Percentiles rank a stretch among this genome's conserved stretches.
Evolutionary conservation across 2,797 vertebrate species (phyloP).

Genomic region (Astyanax mexicanus): DNA sequence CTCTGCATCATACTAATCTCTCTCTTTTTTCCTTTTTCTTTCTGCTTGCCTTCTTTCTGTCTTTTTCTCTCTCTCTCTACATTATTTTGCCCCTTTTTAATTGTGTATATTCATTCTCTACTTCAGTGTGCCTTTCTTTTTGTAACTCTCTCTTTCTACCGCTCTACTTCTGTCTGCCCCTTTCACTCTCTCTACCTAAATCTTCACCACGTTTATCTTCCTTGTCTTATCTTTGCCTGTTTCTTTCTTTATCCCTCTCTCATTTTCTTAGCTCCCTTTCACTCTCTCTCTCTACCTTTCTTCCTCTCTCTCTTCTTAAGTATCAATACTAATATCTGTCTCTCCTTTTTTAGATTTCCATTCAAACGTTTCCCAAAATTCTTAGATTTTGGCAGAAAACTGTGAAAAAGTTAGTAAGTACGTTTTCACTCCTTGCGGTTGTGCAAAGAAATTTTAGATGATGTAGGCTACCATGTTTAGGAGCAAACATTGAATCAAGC

Average conservation of each 20-base stretch:
- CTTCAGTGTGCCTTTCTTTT: not conserved
- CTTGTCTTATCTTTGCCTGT: not conserved
- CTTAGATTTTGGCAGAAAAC: too few relatives aligned
- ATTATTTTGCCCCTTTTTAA: too few relatives aligned
- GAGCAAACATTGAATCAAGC: too few relatives aligned
- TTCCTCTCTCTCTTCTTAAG: not conserved
- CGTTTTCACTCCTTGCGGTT: too few relatives aligned
- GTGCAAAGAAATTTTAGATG: too few relatives aligned
- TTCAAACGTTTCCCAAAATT: too few relatives aligned
- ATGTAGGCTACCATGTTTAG: too few relatives aligned
- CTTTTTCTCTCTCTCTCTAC: not conserved
- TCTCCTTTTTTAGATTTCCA: not conserved
- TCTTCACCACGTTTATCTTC: too few relatives aligned
- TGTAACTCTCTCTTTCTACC: not conserved
- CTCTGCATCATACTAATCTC: too few relatives aligned
- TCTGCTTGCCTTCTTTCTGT: not conserved
- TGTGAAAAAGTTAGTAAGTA: too few relatives aligned
- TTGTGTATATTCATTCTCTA: too few relatives aligned
- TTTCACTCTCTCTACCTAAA: not conserved
- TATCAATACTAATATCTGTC: too few relatives aligned
- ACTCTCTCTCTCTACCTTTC: not conserved
- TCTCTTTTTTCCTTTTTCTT: not conserved
- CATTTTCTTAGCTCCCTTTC: not conserved
- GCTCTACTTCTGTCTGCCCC: not conserved
- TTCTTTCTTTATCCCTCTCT: not conserved